phyloP scores from a whole-genome alignment of 1,140 invertebrate species.

The Mamestra configurata region DNA sequence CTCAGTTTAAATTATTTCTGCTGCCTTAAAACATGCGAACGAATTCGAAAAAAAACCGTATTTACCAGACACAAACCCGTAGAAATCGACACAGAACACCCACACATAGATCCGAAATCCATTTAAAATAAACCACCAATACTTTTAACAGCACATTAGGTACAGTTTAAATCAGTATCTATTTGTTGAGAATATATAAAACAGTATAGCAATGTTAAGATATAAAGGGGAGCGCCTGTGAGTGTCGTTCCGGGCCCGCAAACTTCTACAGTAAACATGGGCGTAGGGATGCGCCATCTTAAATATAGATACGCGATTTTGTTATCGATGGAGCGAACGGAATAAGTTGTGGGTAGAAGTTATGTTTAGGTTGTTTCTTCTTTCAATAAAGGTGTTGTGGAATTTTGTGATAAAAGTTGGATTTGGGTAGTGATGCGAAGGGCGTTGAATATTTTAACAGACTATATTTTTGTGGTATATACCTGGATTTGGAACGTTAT shows the following conservation, averaged over 20 bases:
- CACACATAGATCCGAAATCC: neutral
- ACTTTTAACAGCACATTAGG: slow-evolving; percentile 46
- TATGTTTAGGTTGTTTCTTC: neutral
- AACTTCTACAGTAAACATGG: slow-evolving; percentile 50
- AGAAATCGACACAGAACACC: neutral
- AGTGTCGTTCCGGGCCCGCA: slow-evolving; percentile 46
- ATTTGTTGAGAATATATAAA: slow-evolving; percentile 44
- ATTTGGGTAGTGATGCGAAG: neutral
- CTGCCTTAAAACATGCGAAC: no score
- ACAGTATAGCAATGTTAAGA: slow-evolving; percentile 43
- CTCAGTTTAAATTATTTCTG: no score
- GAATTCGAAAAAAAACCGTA: no score
- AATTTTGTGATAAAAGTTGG: slow-evolving; percentile 5
- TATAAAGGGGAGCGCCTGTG: slow-evolving; percentile 46
- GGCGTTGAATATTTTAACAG: neutral
- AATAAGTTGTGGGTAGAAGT: slow-evolving; percentile 21
- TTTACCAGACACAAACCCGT: neutral
- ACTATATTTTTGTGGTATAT: no score
- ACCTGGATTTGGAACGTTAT: no score
- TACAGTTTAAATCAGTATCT: slow-evolving; percentile 46
- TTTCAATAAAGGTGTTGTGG: slow-evolving; percentile 2
- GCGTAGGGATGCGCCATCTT: slow-evolving; percentile 37
- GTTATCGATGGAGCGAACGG: slow-evolving; percentile 42
- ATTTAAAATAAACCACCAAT: slow-evolving; percentile 31
- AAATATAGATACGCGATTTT: slow-evolving; percentile 33